These are phyloP conservation scores for Nephrocerus scutellatus DNA, from an alignment of 2,888 invertebrate species.

Conservation along the genomic window DNA sequence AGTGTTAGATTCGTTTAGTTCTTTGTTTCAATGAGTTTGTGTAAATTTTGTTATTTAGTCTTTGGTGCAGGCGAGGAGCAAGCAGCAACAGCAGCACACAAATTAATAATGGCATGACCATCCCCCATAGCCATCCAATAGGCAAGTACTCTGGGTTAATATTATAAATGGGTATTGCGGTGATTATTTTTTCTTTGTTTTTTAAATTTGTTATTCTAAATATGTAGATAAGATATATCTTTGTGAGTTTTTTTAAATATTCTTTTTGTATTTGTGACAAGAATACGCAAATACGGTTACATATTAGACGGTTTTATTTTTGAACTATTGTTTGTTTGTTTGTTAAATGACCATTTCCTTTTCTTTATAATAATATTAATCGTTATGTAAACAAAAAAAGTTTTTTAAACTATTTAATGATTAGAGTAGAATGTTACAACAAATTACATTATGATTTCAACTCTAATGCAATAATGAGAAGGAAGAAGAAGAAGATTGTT, in stretches of 20 bases:
- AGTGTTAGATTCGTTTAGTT: too few relatives aligned
- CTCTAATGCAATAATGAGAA: slow-evolving; percentile 16
- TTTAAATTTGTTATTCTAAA: too few relatives aligned
- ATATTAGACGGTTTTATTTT: slow-evolving; percentile 11
- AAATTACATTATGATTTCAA: slow-evolving; percentile 18
- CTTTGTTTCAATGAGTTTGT: too few relatives aligned
- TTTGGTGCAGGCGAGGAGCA: too few relatives aligned
- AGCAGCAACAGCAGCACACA: too few relatives aligned
- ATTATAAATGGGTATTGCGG: too few relatives aligned
- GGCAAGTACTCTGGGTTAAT: too few relatives aligned
- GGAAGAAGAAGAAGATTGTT: slow-evolving; percentile 9
- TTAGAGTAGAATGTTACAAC: not conserved
- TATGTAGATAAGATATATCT: too few relatives aligned
- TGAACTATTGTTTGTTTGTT: slow-evolving; percentile 23
- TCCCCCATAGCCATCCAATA: too few relatives aligned
- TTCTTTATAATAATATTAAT: slow-evolving; percentile 30
- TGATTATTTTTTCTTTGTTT: slow-evolving; percentile 21
- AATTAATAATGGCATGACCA: too few relatives aligned
- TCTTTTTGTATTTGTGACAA: slow-evolving; percentile 20
- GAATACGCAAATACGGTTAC: slow-evolving; percentile 14
- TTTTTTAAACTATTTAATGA: not conserved
- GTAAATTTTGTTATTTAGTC: too few relatives aligned
- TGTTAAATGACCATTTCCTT: slow-evolving; percentile 51
- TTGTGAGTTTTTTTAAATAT: slow-evolving; percentile 21
- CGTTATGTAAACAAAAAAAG: not conserved